Percentiles rank a stretch among this genome's conserved stretches.
These are phyloP conservation scores for Daktulosphaira vitifoliae DNA, from an alignment of 1,140 invertebrate species.

Conservation along the genomic window DNA sequence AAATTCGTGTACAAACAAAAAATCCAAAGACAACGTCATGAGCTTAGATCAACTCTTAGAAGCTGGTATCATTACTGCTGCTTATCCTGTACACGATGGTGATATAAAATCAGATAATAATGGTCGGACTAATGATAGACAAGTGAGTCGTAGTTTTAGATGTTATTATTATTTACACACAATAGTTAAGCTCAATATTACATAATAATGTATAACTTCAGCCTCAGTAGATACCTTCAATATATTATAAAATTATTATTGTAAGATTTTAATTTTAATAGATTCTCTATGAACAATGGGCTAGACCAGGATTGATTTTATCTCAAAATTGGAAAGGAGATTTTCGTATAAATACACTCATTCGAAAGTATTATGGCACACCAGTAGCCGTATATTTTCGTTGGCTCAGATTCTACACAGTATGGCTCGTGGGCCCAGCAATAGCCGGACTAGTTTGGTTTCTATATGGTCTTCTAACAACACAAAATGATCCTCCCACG, in stretches of 20 bases:
- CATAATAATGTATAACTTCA: too few species aligned
- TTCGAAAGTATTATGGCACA: constrained; percentile 8
- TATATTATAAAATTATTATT: too few species aligned
- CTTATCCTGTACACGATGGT: constrained; percentile 15
- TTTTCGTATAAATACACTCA: not conserved
- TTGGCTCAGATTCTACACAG: constrained; percentile 18
- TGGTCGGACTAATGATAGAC: constrained; percentile 11
- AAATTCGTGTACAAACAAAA: not conserved
- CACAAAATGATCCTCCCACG: constrained; percentile 3
- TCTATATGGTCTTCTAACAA: constrained; percentile 4
- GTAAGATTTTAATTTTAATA: too few species aligned
- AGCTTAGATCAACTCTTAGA: constrained; percentile 5
- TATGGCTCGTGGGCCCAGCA: constrained; percentile 21
- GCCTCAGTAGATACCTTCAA: too few species aligned
- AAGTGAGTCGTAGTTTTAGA: not conserved
- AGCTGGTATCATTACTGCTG: not conserved
- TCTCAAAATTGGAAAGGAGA: not conserved
- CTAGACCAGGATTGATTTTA: not conserved
- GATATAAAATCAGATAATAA: not conserved
- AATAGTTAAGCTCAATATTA: too few species aligned
- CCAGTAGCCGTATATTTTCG: constrained; percentile 19
- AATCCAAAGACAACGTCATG: not conserved
- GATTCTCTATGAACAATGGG: constrained; percentile 18
- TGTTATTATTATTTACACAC: not conserved
- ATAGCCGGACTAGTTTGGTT: constrained; percentile 15